Base-by-base conservation (phyloP, 2,888 invertebrate species). In the Oxytorus armatus region DNA sequence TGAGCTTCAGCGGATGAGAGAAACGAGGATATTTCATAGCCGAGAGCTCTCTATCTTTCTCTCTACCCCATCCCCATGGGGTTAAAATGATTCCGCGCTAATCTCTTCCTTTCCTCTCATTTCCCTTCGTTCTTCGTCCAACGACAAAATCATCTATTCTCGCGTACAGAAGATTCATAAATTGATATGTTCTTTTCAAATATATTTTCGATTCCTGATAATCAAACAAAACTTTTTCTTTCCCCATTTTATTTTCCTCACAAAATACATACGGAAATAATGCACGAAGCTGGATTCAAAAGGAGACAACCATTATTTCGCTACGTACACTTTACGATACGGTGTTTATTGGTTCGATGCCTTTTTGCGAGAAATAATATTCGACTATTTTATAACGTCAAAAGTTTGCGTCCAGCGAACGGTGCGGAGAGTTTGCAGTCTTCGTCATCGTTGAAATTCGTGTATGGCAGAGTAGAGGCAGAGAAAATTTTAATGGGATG, bases 401-500 rank as follows among this genome's bases (percentile, higher is more conserved):
- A 57, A 73, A 78, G 49, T 33, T 78, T 70, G 51, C 59, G 61
- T 44, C 44, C 51, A 39, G n/a, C 47, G 18, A 63, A 74, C 33
- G n/a, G 49, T 66, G 49, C 49, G 23, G 49, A 8, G 49, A 57
- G 49, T 16, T 49, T 29, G n/a, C 61, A 11, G 29, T 29, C 73
- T 57, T 70, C 39, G 57, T 23, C 14, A 53, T 53, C 29, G 3
- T 7, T 21, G 21, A 8, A 25, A 5, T 8, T 14, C 25, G 44
- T 14, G 21, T 51, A 51, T 5, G 29, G 65, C 11, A 53, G 10
- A 25, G 42, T 8, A 21, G 65, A 57, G 36, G 66, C 72, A 66
- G 61, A n/a, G 55, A 11, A 61, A 76, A 80, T 72, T 80, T 80
- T 80, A 80, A 80, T 76, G 76, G 79, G 68, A 76, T 72, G 79